Base-by-base conservation (phyloP, 2,888 invertebrate species). In the Cryptocephalus moraei region DNA sequence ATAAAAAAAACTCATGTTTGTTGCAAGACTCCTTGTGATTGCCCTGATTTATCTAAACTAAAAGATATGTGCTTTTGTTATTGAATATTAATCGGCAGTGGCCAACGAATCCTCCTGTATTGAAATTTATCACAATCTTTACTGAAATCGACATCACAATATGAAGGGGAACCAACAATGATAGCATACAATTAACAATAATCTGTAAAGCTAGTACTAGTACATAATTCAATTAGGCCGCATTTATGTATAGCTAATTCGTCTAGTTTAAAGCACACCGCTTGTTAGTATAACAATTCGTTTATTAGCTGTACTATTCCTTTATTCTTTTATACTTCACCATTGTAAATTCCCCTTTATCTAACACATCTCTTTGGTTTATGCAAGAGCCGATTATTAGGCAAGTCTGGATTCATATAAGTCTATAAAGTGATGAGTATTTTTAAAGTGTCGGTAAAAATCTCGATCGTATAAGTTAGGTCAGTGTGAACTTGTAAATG, bases 91-190 rank as follows among this genome's bases (percentile, higher is more conserved):
- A 56, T 39, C 61, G 68, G 68, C 68, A 68, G 68, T 69, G 67
- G 67, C 68, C 65, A 66, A 65, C 59, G 56, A 57, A 58, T 53
- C 45, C 50, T 53, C 59, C 67, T 70, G 69, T 69, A 70, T 68
- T 68, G 69, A 68, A 70, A 69, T 67, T 68, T 65, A 67, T 59
- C 52, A 55, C 58, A 52, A 51, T 49, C 12, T 36, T 36, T 11
- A 36, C 11, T 11, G 36, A 36, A 36, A 12, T 12, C 36, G 12
- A 36, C 36, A 36, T n/a, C 12, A 36, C 12, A n/a, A 36, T 12
- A 11, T 12, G n/a, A 12, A n/a, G 36, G 36, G 36, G 12, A 36
- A 11, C 12, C 12, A 36, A 36, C n/a, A 36, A 36, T 36, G n/a
- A 36, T 11, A n/a, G n/a, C n/a, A n/a, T n/a, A 4, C 36, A 36